Conservation (phyloP, 2,113 vertebrate species). For the Gnathonemus echidnorhynchus region DNA sequence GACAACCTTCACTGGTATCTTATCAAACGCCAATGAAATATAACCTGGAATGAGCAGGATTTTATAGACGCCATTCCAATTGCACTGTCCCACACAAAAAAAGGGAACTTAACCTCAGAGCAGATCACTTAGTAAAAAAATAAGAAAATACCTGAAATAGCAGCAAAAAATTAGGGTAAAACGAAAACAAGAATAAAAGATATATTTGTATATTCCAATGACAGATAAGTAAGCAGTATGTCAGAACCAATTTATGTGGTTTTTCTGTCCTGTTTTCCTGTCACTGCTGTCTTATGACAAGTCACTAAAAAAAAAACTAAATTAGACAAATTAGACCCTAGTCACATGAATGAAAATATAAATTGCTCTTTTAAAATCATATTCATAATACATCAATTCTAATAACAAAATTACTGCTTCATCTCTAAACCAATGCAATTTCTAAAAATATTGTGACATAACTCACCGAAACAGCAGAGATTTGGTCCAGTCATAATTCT, state of each 20-base stretch:
- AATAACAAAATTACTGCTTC: not conserved
- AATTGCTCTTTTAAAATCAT: not conserved
- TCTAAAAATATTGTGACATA: conserved; percentile 44
- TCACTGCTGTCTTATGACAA: not conserved
- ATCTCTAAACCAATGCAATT: not conserved
- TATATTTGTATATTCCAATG: not conserved
- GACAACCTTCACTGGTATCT: not conserved
- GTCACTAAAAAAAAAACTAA: not conserved
- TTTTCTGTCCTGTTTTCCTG: not conserved
- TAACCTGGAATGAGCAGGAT: not conserved
- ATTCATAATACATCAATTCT: not conserved
- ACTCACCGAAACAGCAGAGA: conserved; percentile 59
- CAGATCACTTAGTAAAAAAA: not conserved
- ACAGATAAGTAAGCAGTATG: not conserved
- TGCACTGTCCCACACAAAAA: conserved; percentile 8
- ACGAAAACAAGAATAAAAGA: not conserved
- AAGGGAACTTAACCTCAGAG: not conserved
- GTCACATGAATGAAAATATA: not conserved
- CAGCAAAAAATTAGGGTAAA: not conserved
- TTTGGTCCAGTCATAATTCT: conserved; percentile 70
- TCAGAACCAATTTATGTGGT: not conserved
- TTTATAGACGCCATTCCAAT: conserved; percentile 2
- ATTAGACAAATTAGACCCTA: not conserved
- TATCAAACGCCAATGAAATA: not conserved
- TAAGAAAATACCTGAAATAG: not conserved